Evolutionary conservation across 2,113 vertebrate genomes (phyloP).

Genomic region (Bubo bubo): DNA sequence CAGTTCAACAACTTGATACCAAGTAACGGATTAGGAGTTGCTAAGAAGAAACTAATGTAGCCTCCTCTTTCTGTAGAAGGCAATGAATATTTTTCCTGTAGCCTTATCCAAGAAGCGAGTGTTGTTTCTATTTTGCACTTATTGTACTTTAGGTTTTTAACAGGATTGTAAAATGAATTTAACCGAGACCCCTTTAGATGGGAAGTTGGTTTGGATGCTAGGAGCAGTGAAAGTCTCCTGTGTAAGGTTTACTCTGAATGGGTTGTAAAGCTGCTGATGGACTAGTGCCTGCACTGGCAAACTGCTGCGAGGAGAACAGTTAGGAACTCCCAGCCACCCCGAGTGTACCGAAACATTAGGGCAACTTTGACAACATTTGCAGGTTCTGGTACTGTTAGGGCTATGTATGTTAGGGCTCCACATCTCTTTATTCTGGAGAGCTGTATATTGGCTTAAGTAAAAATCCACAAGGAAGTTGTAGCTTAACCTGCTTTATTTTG

Average conservation of each 20-base stretch:
- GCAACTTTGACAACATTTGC: not conserved
- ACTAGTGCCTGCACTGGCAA: fast-evolving
- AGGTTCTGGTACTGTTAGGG: not conserved
- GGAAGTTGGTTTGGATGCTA: not conserved
- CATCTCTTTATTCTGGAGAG: not conserved
- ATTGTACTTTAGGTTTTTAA: not conserved
- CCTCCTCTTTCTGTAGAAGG: not conserved
- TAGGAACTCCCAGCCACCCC: not conserved
- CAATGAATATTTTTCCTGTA: not conserved
- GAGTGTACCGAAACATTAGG: too few relatives aligned
- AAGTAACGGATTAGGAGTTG: not conserved
- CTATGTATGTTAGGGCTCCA: not conserved
- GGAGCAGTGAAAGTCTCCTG: not conserved
- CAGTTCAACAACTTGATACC: not conserved
- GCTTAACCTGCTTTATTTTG: not conserved
- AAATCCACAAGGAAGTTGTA: fast-evolving
- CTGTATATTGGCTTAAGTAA: not conserved
- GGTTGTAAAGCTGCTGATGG: not conserved
- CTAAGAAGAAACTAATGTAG: not conserved
- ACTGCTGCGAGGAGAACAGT: not conserved
- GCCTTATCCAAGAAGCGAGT: not conserved
- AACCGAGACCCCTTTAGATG: not conserved
- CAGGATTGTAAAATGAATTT: not conserved
- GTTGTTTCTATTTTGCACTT: not conserved
- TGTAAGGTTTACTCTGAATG: not conserved